Conservation (phyloP, 2,113 vertebrate species). For the Platysternon megacephalum region DNA sequence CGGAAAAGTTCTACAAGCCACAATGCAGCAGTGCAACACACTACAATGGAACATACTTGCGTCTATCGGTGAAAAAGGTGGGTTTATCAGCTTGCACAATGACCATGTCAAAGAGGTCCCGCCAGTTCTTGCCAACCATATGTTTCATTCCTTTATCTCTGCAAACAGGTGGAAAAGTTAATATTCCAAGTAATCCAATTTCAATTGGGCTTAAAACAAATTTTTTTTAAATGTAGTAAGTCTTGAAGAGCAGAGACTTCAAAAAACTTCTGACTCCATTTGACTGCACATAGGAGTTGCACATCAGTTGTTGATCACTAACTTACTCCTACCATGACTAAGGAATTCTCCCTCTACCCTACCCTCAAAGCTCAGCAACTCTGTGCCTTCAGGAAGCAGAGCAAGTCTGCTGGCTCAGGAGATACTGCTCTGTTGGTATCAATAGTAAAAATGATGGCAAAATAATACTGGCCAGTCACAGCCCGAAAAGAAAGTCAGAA, state of each 20-base stretch:
- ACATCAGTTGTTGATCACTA: background rate
- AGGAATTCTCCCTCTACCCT: background rate
- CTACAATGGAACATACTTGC: conserved; percentile 75
- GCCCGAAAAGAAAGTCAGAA: background rate
- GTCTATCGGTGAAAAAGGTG: conserved; percentile 83
- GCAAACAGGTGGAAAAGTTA: background rate
- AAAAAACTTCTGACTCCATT: background rate
- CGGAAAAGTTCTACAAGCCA: background rate
- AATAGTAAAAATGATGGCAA: background rate
- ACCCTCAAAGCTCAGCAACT: background rate
- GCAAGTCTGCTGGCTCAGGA: background rate
- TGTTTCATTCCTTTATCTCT: conserved; percentile 87
- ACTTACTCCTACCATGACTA: background rate
- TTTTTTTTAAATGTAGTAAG: background rate
- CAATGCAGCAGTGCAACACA: background rate
- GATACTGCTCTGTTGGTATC: background rate
- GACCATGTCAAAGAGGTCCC: conserved; percentile 84
- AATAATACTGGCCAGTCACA: background rate
- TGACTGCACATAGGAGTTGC: background rate
- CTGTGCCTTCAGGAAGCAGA: background rate
- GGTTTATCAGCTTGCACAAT: conserved; percentile 87
- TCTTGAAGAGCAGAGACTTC: background rate
- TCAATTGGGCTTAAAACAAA: background rate
- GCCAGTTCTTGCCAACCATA: conserved; percentile 86
- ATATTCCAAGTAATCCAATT: background rate